Evolutionary conservation across 1,140 invertebrate genomes (phyloP), one percentile per base, ranked within the genome.

Genomic region (Temnothorax longispinosus): DNA sequence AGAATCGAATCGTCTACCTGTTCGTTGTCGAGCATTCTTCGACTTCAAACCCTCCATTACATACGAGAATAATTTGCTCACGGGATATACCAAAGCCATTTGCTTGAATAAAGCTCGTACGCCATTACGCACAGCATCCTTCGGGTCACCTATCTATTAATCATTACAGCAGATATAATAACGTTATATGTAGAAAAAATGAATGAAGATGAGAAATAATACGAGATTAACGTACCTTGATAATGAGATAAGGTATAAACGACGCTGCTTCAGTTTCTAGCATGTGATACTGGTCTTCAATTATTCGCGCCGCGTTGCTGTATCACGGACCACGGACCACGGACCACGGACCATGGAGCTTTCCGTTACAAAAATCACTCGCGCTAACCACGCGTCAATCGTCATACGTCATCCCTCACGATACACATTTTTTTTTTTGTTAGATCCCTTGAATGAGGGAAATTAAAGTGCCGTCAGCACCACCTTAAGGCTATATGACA

Each of bases 21-120:
- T 98, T 93, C 99, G 96, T 95, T 99, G 99, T 77, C 99, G 96
- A 6, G 99, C 98, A 96, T 99, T 99, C 95, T 99, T 99, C 0
- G 98, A 99, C 94, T 99, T 99, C 1, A 99, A 95, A 15, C 99
- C 99, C 92, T 99, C 99, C 97, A 99, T 98, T 2, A 99, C 96
- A 92, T 98, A 98, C 78, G 96, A 96, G 93, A 99, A 99, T 90
- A 99, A 96, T 94, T 99, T 99, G 52, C 97, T 98, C 58, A 98
- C 97, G 1, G 99, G 97, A 94, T 99, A 99, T 0, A 99, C 96
- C 21, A 97, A 95, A 81, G 97, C 97, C 7, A 99, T 97, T 93
- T 98, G 97, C 91, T 98, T 98, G 85, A 99, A 97, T 27, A 99
- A 96, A 21, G 97, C 96, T 85, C 98, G 97, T 0, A 99, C 98